phyloP scores from a whole-genome alignment of 2,113 vertebrate species.

The Pleuronectes platessa region DNA sequence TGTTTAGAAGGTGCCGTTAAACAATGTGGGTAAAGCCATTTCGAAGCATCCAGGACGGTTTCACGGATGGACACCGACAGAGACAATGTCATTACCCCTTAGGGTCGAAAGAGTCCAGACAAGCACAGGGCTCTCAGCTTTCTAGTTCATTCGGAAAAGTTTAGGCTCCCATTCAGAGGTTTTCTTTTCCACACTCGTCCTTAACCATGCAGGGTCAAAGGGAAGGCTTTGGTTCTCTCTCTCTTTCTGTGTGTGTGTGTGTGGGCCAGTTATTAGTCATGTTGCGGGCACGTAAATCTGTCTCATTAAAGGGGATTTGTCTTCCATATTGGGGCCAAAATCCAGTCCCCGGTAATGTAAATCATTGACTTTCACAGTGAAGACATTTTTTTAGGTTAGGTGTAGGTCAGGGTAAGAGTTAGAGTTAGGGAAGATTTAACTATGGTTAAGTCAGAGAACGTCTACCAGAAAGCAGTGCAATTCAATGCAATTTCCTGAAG shows the following conservation, averaged over 20 bases:
- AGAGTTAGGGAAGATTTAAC: background rate
- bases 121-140: slow-evolving; percentile 49
- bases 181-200: slow-evolving; percentile 15
- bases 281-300: background rate
- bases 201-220: slow-evolving; percentile 41
- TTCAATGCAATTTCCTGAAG: background rate
- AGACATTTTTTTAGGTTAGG: background rate
- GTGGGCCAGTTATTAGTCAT: background rate
- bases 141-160: slow-evolving; percentile 58
- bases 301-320: no score
- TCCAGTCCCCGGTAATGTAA: background rate
- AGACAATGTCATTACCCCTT: slow-evolving; percentile 69
- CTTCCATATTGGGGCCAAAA: background rate
- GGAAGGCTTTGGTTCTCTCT: slow-evolving; percentile 24
- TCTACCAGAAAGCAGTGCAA: background rate
- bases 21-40: slow-evolving; percentile 45
- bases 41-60: slow-evolving; percentile 36
- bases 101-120: slow-evolving; percentile 43
- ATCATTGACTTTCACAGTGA: background rate
- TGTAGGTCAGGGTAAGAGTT: background rate
- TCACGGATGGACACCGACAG: slow-evolving; percentile 46
- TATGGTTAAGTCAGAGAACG: background rate
- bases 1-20: slow-evolving; percentile 26
- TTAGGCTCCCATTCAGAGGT: slow-evolving; percentile 53
- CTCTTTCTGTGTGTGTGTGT: background rate